A percentile compares a stretch with the other conserved stretches of the same genome.
These are phyloP conservation scores for Meloidogyne chitwoodi DNA, from an alignment of 1,140 invertebrate genomes.

Conservation along the genomic window DNA sequence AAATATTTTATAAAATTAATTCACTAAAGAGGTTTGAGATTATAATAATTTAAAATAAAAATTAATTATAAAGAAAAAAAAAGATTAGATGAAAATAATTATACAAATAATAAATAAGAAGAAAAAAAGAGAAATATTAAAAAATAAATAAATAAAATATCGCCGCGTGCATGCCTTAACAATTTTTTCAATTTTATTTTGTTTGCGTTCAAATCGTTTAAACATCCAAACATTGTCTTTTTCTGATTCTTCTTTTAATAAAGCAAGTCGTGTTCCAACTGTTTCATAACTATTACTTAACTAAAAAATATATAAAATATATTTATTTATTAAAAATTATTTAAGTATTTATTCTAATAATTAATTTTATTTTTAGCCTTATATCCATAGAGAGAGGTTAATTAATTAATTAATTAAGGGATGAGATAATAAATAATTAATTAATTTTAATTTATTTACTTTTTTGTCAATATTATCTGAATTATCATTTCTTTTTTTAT, in stretches of 20 bases:
- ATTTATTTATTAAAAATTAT: too few species aligned
- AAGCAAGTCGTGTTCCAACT: not conserved
- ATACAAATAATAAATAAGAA: not conserved
- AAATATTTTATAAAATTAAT: not conserved
- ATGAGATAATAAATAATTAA: not conserved
- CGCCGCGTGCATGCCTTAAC: conserved; percentile 8
- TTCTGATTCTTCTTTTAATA: not conserved
- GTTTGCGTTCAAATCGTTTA: not conserved
- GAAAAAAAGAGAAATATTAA: not conserved
- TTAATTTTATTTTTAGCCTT: too few species aligned
- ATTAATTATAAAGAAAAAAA: not conserved
- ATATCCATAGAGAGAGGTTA: too few species aligned
- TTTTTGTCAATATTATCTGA: not conserved
- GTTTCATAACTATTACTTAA: not conserved
- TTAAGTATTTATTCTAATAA: too few species aligned
- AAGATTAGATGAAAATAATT: not conserved
- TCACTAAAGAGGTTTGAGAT: not conserved
- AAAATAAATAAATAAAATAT: not conserved
- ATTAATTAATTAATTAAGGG: too few species aligned
- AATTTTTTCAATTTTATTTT: conserved; percentile 4
- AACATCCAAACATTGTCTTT: conserved; percentile 6
- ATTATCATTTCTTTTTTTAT: not conserved
- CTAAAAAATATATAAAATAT: not conserved
- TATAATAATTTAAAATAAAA: conserved; percentile 4
- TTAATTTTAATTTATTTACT: not conserved